These are phyloP conservation scores for Cydia splendana DNA, from an alignment of 1,140 invertebrate species.

Conservation along the genomic window DNA sequence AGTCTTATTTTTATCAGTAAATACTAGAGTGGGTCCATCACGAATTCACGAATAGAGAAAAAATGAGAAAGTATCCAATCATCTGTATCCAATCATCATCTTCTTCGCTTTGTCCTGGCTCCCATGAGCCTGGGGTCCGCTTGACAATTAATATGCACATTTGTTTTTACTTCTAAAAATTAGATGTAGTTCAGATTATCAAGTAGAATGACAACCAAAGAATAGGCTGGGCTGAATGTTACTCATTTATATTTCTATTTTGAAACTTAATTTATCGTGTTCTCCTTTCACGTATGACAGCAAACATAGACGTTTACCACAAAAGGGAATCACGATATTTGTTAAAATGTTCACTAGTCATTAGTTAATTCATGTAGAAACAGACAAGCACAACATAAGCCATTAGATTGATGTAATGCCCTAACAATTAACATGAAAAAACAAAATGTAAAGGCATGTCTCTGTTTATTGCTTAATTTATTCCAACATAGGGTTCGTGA, in stretches of 20 bases:
- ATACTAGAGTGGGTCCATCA: no score
- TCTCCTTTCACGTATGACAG: background rate
- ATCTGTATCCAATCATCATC: no score
- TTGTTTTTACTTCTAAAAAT: no score
- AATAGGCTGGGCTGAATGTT: no score
- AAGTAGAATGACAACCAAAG: no score
- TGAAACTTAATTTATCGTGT: background rate
- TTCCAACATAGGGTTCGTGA: constrained; percentile 14
- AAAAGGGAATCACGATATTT: background rate
- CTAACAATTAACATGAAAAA: constrained; percentile 3
- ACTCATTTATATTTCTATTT: background rate
- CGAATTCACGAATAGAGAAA: no score
- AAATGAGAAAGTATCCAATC: no score
- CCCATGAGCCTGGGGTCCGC: no score
- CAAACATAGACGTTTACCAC: background rate
- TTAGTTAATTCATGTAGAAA: background rate
- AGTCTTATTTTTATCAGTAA: no score
- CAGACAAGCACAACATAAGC: background rate
- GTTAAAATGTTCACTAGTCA: background rate
- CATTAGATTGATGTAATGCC: background rate
- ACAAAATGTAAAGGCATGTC: constrained; percentile 3
- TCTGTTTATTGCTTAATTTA: constrained; percentile 22
- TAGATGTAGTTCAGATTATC: no score
- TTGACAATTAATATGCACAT: no score
- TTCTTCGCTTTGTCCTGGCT: no score